Conservation (phyloP, 1,140 invertebrate genomes). For the Pectinophora gossypiella region DNA sequence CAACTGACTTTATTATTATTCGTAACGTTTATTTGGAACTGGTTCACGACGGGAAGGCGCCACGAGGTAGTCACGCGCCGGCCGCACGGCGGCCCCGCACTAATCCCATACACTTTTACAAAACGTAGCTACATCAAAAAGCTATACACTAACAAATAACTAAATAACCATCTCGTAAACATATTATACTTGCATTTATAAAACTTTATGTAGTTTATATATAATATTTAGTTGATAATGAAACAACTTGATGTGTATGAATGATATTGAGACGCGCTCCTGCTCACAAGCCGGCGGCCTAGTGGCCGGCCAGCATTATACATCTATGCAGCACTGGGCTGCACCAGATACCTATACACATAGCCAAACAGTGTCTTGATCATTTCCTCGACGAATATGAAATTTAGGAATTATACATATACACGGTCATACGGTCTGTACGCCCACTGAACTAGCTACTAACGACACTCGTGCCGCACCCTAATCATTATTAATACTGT, state of each 20-base stretch:
- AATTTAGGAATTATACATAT: not conserved
- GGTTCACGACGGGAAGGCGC: too few relatives aligned
- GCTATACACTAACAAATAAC: conserved; percentile 47
- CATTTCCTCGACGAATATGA: too few relatives aligned
- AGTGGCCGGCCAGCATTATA: not conserved
- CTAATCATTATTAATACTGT: conserved; percentile 59
- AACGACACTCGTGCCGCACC: not conserved
- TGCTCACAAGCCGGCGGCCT: not conserved
- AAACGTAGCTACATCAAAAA: conserved; percentile 47
- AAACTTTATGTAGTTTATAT: conserved; percentile 28
- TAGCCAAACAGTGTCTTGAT: not conserved
- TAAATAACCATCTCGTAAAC: conserved; percentile 36
- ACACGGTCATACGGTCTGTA: not conserved
- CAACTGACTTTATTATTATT: not conserved
- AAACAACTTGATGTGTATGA: conserved; percentile 54
- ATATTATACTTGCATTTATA: conserved; percentile 29
- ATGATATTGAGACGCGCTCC: conserved; percentile 36
- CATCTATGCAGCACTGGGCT: not conserved
- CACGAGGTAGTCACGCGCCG: too few relatives aligned
- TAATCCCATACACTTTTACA: conserved; percentile 24
- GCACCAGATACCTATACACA: not conserved
- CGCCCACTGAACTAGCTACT: not conserved
- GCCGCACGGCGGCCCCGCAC: too few relatives aligned
- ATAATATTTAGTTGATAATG: conserved; percentile 42
- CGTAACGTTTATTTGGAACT: too few relatives aligned